phyloP scores from a whole-genome alignment of 2,797 vertebrate genomes.

The Girardinus metallicus region DNA sequence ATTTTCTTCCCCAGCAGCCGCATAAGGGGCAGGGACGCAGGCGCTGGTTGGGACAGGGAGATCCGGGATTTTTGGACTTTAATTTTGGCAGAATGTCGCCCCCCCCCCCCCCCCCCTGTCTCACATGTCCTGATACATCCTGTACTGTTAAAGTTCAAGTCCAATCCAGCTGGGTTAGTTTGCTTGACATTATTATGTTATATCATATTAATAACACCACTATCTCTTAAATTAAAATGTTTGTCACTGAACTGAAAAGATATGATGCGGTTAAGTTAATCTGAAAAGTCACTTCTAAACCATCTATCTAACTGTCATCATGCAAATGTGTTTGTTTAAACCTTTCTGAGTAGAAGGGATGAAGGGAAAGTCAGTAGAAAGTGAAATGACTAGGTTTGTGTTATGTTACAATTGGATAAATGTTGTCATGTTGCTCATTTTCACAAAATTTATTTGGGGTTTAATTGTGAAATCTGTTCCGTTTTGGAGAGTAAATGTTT shows the following conservation, averaged over 20 bases:
- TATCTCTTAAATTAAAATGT: conserved; percentile 13
- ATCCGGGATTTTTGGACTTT: too few species aligned
- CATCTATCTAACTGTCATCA: conserved; percentile 35
- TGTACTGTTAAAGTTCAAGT: conserved; percentile 56
- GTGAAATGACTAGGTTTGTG: not conserved
- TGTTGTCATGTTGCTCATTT: not conserved
- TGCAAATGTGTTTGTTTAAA: conserved; percentile 58
- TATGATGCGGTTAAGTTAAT: conserved; percentile 7
- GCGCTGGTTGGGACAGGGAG: too few species aligned
- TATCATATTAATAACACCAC: not conserved
- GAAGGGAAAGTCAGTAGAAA: conserved; percentile 49
- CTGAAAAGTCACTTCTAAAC: conserved; percentile 8
- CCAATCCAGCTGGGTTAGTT: conserved; percentile 46
- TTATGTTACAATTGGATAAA: not conserved
- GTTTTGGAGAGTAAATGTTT: conserved; percentile 5
- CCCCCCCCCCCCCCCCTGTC: too few species aligned
- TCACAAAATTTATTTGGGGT: not conserved
- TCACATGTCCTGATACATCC: conserved; percentile 72
- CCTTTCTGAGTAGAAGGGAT: conserved; percentile 49
- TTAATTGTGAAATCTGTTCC: not conserved
- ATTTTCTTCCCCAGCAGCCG: too few species aligned
- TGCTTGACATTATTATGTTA: not conserved
- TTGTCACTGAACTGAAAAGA: conserved; percentile 25
- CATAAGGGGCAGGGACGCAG: too few species aligned
- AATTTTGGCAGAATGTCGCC: too few species aligned